Conservation (phyloP, 2,113 vertebrate genomes). For the Rhinichthys klamathensis region DNA sequence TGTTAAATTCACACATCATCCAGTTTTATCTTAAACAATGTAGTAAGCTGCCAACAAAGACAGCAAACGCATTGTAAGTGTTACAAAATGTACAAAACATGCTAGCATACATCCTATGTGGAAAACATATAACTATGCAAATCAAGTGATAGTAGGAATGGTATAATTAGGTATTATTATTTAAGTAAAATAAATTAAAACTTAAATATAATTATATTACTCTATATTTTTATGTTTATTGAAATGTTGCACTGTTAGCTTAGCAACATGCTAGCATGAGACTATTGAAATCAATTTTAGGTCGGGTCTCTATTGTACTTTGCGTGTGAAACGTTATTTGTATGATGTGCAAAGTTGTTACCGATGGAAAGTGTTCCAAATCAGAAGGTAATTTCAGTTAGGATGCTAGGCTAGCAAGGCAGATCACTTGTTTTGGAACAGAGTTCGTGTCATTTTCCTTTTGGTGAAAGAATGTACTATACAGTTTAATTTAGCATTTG, state of each 20-base stretch:
- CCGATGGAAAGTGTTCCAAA: neutral
- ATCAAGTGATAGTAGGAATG: neutral
- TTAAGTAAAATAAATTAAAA: neutral
- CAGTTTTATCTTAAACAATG: neutral
- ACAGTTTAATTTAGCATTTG: neutral
- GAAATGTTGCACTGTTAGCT: neutral
- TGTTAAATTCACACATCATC: slow-evolving; percentile 15
- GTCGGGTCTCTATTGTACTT: neutral
- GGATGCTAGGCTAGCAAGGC: neutral
- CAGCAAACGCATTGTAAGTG: neutral
- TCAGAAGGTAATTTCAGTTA: neutral
- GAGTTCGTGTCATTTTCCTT: too few species aligned
- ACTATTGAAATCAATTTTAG: neutral
- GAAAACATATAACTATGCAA: neutral
- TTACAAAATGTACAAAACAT: neutral
- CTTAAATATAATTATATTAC: neutral
- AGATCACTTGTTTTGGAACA: neutral
- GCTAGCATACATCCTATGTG: neutral
- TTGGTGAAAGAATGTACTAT: too few species aligned
- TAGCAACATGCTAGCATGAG: neutral
- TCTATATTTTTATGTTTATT: too few species aligned
- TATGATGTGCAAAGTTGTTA: neutral
- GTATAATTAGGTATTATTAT: neutral
- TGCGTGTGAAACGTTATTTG: neutral
- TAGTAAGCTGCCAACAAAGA: neutral